These are phyloP conservation scores for Dallia pectoralis DNA, from an alignment of 2,797 vertebrate species.

Conservation along the genomic window DNA sequence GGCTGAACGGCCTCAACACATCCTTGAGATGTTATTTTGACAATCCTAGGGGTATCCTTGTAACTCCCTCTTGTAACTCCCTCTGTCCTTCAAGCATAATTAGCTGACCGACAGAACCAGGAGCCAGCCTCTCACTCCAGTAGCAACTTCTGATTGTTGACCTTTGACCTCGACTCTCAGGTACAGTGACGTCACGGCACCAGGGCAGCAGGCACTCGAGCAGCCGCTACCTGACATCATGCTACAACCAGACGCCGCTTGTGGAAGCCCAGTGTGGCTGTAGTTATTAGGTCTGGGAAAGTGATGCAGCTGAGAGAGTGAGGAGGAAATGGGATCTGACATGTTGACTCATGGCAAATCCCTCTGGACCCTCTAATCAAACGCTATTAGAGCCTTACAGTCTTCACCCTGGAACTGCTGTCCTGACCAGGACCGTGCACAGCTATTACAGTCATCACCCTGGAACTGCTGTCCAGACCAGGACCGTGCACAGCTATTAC, in stretches of 20 bases:
- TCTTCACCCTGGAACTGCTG: slow-evolving; percentile 41
- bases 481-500: neutral
- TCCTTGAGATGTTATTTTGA: too few relatives aligned
- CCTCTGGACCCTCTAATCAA: slow-evolving; percentile 64
- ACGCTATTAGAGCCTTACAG: slow-evolving; percentile 65
- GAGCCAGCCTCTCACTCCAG: too few relatives aligned
- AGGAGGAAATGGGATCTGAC: slow-evolving; percentile 78
- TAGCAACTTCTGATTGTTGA: too few relatives aligned
- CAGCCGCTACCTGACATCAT: neutral
- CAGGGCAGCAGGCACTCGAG: neutral
- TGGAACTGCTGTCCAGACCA: neutral
- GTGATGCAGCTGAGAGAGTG: slow-evolving; percentile 41
- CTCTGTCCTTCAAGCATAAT: too few relatives aligned
- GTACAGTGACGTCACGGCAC: neutral
- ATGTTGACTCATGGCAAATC: slow-evolving; percentile 77
- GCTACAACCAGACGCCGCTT: neutral
- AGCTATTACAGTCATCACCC: neutral
- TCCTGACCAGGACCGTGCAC: too few relatives aligned
- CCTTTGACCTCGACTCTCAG: neutral
- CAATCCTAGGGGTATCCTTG: too few relatives aligned
- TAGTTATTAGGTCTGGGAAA: slow-evolving; percentile 3
- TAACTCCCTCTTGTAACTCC: too few relatives aligned
- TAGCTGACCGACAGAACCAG: too few relatives aligned
- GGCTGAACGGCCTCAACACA: neutral
- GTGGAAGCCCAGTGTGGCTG: too few relatives aligned